phyloP scores from a whole-genome alignment of 2,113 vertebrate species.

The Hystrix brachyura region DNA sequence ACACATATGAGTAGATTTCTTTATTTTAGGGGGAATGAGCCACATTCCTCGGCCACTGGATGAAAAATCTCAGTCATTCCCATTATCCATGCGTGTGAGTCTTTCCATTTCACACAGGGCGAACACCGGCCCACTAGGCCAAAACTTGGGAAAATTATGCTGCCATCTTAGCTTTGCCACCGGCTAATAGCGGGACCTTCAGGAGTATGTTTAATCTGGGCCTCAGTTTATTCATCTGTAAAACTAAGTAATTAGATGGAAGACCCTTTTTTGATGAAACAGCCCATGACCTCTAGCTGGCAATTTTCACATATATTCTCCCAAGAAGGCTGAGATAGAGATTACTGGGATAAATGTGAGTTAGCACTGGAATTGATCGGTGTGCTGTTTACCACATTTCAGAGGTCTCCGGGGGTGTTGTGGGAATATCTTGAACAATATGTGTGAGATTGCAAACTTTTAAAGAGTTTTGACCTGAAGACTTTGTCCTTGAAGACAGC shows the following conservation, averaged over 20 bases:
- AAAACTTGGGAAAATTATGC: neutral
- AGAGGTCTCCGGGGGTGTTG: neutral
- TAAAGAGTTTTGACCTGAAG: neutral
- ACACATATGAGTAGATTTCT: conserved; percentile 37
- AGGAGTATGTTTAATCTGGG: neutral
- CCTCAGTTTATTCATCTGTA: conserved; percentile 36
- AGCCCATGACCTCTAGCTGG: neutral
- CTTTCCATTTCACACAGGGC: neutral
- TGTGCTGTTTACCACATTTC: neutral
- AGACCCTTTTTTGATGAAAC: neutral
- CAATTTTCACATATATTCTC: neutral
- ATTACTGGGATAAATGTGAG: neutral
- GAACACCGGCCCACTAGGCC: neutral
- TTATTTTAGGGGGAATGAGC: conserved; percentile 45
- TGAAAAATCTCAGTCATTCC: conserved; percentile 59
- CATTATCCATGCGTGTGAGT: neutral
- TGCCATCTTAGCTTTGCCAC: neutral
- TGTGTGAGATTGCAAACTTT: neutral
- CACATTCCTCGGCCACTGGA: conserved; percentile 57
- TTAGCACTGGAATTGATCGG: neutral
- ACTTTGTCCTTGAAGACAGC: neutral
- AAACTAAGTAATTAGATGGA: conserved; percentile 1
- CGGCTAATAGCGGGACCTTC: neutral
- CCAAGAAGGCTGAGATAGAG: neutral
- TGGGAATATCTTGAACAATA: neutral